A percentile compares a stretch with the other conserved stretches of the same genome.
These are phyloP conservation scores for Buphagus erythrorhynchus DNA, from an alignment of 2,797 vertebrate genomes.

Conservation along the genomic window DNA sequence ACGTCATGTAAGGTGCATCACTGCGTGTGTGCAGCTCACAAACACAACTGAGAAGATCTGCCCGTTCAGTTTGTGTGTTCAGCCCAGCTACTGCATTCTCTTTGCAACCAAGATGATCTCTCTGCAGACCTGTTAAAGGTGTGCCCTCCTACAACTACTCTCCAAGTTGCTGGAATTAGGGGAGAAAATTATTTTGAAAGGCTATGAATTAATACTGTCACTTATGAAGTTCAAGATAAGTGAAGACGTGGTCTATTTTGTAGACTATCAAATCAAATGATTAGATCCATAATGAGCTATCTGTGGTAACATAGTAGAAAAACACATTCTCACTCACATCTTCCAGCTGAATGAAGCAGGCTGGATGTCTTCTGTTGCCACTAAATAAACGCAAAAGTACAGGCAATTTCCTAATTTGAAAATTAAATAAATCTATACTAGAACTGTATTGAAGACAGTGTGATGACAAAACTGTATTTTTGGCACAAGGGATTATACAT, in stretches of 20 bases:
- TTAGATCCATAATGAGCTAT: background rate
- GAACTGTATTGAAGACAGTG: background rate
- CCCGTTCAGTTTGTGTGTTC: background rate
- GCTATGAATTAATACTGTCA: background rate
- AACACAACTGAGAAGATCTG: background rate
- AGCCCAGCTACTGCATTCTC: background rate
- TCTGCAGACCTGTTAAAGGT: background rate
- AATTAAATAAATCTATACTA: background rate
- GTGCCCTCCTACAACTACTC: background rate
- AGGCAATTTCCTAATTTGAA: background rate
- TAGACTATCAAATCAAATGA: background rate
- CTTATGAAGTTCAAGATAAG: background rate
- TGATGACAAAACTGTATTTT: background rate
- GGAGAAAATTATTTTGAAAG: background rate
- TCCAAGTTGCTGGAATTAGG: background rate
- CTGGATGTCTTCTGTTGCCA: background rate
- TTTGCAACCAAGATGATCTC: background rate
- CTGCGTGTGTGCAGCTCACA: background rate
- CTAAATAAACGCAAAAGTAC: background rate
- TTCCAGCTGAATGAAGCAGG: background rate
- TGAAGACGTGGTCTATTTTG: background rate
- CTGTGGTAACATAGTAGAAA: background rate
- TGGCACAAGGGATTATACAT: background rate
- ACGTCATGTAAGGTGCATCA: background rate
- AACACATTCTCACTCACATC: background rate